Percentiles rank a stretch among this genome's conserved stretches.
These are phyloP conservation scores for Drosophila lacicola DNA, from an alignment of 2,888 invertebrate genomes.

Conservation along the genomic window DNA sequence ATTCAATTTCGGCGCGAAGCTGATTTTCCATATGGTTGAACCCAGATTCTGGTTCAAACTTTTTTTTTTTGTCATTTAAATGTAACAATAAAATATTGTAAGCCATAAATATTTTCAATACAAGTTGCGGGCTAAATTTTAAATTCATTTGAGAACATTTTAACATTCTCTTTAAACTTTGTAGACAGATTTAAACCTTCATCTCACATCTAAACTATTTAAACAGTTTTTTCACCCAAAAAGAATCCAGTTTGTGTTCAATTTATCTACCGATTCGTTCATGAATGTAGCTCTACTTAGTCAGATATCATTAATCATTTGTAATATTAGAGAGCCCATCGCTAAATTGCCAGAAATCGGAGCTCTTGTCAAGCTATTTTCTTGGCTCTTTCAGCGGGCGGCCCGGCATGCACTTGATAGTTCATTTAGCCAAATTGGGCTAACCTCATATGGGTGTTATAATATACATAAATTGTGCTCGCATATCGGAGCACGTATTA, in stretches of 20 bases:
- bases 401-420: slow-evolving; percentile 51
- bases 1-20: too few species aligned
- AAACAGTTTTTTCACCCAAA: slow-evolving; percentile 1
- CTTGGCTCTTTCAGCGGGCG: slow-evolving; percentile 16
- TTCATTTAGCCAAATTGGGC: slow-evolving; percentile 59
- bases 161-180: slow-evolving; percentile 15
- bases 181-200: slow-evolving; percentile 2
- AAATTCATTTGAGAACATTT: background rate
- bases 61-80: too few species aligned
- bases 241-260: slow-evolving; percentile 12
- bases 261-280: background rate
- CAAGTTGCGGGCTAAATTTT: background rate
- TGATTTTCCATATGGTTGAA: too few species aligned
- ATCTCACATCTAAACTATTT: slow-evolving; percentile 5
- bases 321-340: slow-evolving; percentile 16
- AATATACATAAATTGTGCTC: slow-evolving; percentile 11
- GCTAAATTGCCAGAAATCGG: slow-evolving; percentile 9
- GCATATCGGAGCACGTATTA: slow-evolving; percentile 53
- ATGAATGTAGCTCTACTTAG: slow-evolving; percentile 4
- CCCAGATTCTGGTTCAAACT: too few species aligned
- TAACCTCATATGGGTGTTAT: slow-evolving; percentile 62
- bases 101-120: too few species aligned
- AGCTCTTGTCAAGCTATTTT: slow-evolving; percentile 10
- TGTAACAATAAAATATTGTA: too few species aligned
- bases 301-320: slow-evolving; percentile 34